Base-by-base conservation (phyloP, 2,888 invertebrate species). In the Hydropsyche betteni region DNA sequence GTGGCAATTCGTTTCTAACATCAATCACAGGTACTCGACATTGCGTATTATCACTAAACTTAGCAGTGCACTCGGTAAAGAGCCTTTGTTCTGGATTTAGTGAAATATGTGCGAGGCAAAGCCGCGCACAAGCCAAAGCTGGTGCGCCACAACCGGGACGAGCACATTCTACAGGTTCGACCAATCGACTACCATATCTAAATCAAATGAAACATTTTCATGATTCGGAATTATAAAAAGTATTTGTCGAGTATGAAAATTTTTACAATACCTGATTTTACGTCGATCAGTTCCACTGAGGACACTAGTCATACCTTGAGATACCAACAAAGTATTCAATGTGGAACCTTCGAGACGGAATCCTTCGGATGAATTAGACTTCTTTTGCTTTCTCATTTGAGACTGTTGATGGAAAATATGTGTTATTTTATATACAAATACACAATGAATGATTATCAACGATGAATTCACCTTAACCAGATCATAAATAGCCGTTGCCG, bases 21-120 rank as follows among this genome's bases (percentile, higher is more conserved):
- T 86, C 86, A 75, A 87, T 73, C 50, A 88, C 83, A 79, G 87
- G 87, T 80, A 86, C 86, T 79, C 85, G 83, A 80, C 88, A 88
- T 76, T 86, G 83, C 78, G 85, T 83, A 1, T 87, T 87, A 68
- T 86, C 87, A 2, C 87, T 87, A 82, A 87, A 88, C 78, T 87
- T 87, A 0, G 88, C 87, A 0, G 87, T 86, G 75, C 88, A 88
- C 52, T 87, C 83, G 10, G 86, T 85, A 80, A 86, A 87, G 79
- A 95, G 85, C 80, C 93, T 89, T 85, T 97, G 97, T 81, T 95
- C 94, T 8, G 91, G 89, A 83, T 95, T 95, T 79, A 91, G 89
- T 86, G 95, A 94, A 80, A 97, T 94, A 86, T 97, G 97, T 78
- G 91, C 85, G 53, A 92, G 88, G 84, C 97, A 97, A 83, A 95